A percentile compares a stretch with the other conserved stretches of the same genome.
phyloP scores from a whole-genome alignment of 2,113 vertebrate genomes.

The Protobothrops mucrosquamatus region DNA sequence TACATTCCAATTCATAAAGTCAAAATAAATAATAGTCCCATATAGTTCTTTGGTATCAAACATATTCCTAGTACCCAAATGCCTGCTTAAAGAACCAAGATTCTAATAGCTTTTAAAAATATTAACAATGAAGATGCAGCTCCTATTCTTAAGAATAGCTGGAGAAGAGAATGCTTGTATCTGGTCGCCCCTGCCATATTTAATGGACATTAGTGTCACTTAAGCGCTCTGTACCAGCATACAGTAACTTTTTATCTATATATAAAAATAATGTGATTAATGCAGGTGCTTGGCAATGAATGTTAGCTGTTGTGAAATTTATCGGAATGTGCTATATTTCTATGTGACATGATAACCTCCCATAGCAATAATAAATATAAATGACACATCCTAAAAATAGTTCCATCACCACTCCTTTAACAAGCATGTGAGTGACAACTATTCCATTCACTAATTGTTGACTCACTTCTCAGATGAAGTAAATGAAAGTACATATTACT shows the following conservation, averaged over 20 bases:
- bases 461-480: constrained; percentile 25
- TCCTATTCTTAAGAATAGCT: neutral
- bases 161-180: neutral
- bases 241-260: neutral
- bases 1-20: neutral
- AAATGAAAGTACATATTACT: constrained; percentile 46
- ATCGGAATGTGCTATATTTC: constrained; percentile 4
- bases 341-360: neutral
- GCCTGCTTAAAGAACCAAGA: neutral
- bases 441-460: constrained; percentile 17
- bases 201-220: neutral
- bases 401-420: constrained; percentile 17
- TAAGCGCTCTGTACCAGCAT: neutral
- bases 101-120: neutral
- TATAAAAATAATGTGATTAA: neutral
- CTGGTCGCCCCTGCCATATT: neutral
- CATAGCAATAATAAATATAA: constrained; percentile 10
- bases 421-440: constrained; percentile 21
- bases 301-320: neutral
- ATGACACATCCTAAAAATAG: constrained; percentile 21
- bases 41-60: neutral
- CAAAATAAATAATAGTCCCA: neutral
- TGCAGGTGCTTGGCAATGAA: neutral
- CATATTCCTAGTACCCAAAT: neutral
- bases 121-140: neutral